These are phyloP conservation scores for Pandemis heparana DNA, from an alignment of 2,888 invertebrate species.

Conservation along the genomic window DNA sequence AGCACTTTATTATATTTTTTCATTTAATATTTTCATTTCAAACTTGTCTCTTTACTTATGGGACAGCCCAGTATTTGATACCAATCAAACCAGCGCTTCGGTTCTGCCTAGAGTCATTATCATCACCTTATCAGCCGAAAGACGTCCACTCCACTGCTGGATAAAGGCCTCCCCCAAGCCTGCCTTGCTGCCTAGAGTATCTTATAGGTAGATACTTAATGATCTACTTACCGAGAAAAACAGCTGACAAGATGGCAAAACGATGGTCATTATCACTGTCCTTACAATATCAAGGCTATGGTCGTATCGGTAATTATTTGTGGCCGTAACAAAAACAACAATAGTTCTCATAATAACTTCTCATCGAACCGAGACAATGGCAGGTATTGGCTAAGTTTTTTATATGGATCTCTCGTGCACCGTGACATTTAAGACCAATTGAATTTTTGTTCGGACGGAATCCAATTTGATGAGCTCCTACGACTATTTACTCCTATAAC, in stretches of 20 bases:
- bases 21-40: too few species aligned
- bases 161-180: too few species aligned
- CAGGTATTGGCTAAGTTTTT: conserved; percentile 52
- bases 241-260: conserved; percentile 7
- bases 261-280: conserved; percentile 30
- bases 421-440: conserved; percentile 17
- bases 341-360: conserved; percentile 49
- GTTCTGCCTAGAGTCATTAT: too few species aligned
- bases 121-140: too few species aligned
- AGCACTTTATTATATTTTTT: too few species aligned
- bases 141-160: too few species aligned
- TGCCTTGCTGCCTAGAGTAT: too few species aligned
- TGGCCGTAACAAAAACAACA: conserved; percentile 54
- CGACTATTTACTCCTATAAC: not conserved
- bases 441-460: not conserved
- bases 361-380: conserved; percentile 64
- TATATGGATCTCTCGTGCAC: conserved; percentile 44
- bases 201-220: not conserved
- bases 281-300: conserved; percentile 49
- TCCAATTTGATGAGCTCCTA: conserved; percentile 6
- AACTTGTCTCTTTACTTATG: too few species aligned
- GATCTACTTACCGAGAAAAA: conserved; percentile 6
- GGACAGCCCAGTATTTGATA: too few species aligned
- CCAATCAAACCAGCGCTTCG: too few species aligned
- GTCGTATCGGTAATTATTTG: conserved; percentile 51